Percentiles rank a stretch among this genome's conserved stretches.
These are phyloP conservation scores for Standfussiana lucernea DNA, from an alignment of 2,888 invertebrate genomes.

Conservation along the genomic window DNA sequence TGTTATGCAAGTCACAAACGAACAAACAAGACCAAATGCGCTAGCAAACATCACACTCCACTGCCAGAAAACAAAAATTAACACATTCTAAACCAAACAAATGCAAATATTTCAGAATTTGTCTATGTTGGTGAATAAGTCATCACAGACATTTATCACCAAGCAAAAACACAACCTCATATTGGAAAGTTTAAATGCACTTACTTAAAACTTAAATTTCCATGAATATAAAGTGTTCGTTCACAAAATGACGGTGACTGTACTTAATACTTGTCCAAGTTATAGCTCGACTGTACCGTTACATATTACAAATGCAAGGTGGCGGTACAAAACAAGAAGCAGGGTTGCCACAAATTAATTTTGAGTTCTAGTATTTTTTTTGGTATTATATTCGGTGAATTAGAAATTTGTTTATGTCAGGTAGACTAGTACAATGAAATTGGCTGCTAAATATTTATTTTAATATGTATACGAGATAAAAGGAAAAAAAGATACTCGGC, in stretches of 20 bases:
- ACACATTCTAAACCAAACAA: not conserved
- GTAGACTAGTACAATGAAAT: not conserved
- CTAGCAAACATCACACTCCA: constrained; percentile 26
- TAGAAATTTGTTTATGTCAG: not conserved
- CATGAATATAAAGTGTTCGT: constrained; percentile 50
- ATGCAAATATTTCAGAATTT: constrained; percentile 9
- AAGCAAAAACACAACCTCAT: constrained; percentile 15
- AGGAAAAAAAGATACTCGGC: not conserved
- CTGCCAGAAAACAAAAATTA: constrained; percentile 2
- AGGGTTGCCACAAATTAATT: constrained; percentile 50
- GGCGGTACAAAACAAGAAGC: constrained; percentile 32
- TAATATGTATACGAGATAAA: not conserved
- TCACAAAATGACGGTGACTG: constrained; percentile 45
- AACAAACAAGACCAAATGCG: not conserved
- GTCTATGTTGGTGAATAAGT: not conserved
- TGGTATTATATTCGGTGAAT: not conserved
- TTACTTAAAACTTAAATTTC: constrained; percentile 39
- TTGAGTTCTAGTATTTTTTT: not conserved
- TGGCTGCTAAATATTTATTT: not conserved
- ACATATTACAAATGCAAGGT: constrained; percentile 65
- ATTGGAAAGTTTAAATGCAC: constrained; percentile 59
- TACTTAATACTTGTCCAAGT: constrained; percentile 60
- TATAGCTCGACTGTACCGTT: constrained; percentile 61
- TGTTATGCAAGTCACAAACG: not conserved
- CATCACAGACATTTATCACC: not conserved